phyloP scores from a whole-genome alignment of 2,888 invertebrate genomes.

The Zhuqinia jingwanae region DNA sequence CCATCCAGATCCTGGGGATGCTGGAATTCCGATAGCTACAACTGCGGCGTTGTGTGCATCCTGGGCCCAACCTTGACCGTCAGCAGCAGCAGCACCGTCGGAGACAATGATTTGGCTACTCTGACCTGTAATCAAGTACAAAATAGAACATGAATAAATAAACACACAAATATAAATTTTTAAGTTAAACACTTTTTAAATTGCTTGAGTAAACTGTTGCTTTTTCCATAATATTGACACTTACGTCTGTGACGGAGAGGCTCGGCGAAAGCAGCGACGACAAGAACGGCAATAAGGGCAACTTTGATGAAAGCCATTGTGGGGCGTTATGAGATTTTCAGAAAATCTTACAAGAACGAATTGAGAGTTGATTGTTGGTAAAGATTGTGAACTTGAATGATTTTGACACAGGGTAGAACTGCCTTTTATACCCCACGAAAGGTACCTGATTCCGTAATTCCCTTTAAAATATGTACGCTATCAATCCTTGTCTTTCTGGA shows the following conservation, averaged over 20 bases:
- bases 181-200: neutral
- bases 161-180: neutral
- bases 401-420: neutral
- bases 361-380: constrained; percentile 21
- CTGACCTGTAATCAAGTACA: constrained; percentile 13
- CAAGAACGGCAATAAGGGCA: constrained; percentile 43
- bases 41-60: constrained; percentile 41
- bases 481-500: neutral
- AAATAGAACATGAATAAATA: neutral
- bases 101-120: neutral
- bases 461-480: neutral
- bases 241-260: constrained; percentile 64
- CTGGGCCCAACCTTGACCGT: constrained; percentile 35
- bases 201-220: too few species aligned
- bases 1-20: constrained; percentile 32
- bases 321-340: constrained; percentile 2
- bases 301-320: constrained; percentile 50
- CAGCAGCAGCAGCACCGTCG: constrained; percentile 38
- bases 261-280: constrained; percentile 52
- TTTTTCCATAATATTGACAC: constrained; percentile 26
- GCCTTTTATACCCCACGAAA: constrained; percentile 46
- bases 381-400: constrained; percentile 38
- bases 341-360: neutral
- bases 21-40: constrained; percentile 45
- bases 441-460: too few species aligned